Conservation (phyloP, 2,113 vertebrate genomes). For the Ammodytes marinus region DNA sequence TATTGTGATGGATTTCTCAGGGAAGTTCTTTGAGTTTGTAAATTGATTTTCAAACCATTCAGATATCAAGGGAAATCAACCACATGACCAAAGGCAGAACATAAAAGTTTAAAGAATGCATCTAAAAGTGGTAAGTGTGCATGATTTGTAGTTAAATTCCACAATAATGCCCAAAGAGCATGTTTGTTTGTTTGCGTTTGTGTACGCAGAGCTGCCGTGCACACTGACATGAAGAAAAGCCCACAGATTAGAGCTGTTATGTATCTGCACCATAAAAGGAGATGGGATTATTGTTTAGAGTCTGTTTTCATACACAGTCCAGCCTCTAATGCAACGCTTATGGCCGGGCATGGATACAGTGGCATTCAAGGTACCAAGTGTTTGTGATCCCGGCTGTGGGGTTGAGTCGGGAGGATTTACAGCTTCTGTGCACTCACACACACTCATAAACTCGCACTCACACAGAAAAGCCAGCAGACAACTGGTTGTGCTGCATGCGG, state of each 20-base stretch:
- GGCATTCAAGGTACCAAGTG: conserved; percentile 15
- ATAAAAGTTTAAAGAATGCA: background rate
- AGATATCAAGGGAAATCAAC: background rate
- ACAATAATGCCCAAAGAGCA: too few species aligned
- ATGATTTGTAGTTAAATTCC: background rate
- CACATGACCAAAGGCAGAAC: background rate
- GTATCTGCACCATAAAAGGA: conserved; percentile 36
- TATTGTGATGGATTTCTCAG: background rate
- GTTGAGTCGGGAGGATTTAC: conserved; percentile 47
- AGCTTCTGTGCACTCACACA: conserved; percentile 1
- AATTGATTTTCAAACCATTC: background rate
- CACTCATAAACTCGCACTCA: conserved; percentile 23
- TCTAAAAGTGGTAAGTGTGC: background rate
- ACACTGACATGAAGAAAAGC: background rate
- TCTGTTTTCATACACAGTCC: conserved; percentile 35
- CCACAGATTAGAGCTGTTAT: conserved; percentile 29
- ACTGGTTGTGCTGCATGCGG: conserved; percentile 22
- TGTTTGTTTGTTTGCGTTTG: background rate
- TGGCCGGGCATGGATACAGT: conserved; percentile 6
- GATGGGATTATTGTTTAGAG: conserved; percentile 1
- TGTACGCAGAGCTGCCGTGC: background rate
- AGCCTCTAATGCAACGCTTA: conserved; percentile 10
- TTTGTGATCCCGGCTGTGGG: conserved; percentile 31
- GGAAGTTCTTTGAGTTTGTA: background rate
- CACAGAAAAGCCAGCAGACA: conserved; percentile 40